phyloP scores from a whole-genome alignment of 2,113 vertebrate species.

The Anoura caudifer region DNA sequence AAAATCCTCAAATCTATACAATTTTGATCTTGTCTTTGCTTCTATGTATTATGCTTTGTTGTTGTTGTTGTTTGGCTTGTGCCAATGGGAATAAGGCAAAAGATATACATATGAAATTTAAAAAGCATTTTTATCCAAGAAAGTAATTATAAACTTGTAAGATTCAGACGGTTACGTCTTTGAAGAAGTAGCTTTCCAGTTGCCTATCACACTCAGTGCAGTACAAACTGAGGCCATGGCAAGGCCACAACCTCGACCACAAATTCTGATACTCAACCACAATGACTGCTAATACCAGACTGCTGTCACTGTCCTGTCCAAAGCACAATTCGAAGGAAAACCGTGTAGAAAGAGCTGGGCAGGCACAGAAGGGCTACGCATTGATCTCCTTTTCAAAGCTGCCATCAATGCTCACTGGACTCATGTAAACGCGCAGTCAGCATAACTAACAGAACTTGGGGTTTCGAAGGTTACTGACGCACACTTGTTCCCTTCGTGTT shows the following conservation, averaged over 20 bases:
- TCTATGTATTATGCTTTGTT: background rate
- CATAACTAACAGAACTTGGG: background rate
- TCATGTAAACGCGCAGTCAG: background rate
- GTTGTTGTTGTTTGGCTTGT: background rate
- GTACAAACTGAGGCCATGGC: background rate
- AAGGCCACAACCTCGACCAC: background rate
- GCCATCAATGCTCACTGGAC: background rate
- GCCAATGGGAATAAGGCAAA: background rate
- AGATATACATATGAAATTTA: background rate
- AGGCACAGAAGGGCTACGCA: background rate
- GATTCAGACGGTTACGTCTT: background rate
- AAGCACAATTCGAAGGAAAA: background rate
- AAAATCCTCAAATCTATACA: background rate
- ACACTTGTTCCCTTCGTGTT: background rate
- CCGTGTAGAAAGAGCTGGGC: background rate
- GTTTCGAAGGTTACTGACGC: slow-evolving; percentile 3
- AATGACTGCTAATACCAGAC: background rate
- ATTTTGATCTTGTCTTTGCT: background rate
- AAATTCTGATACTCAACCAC: background rate
- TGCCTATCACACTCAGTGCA: background rate
- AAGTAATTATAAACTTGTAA: slow-evolving; percentile 33
- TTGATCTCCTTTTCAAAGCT: background rate
- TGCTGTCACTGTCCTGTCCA: background rate
- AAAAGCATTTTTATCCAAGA: background rate
- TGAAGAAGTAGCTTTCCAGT: background rate